Evolutionary conservation across 2,888 invertebrate genomes (phyloP).

Genomic region (Nomada fucata): DNA sequence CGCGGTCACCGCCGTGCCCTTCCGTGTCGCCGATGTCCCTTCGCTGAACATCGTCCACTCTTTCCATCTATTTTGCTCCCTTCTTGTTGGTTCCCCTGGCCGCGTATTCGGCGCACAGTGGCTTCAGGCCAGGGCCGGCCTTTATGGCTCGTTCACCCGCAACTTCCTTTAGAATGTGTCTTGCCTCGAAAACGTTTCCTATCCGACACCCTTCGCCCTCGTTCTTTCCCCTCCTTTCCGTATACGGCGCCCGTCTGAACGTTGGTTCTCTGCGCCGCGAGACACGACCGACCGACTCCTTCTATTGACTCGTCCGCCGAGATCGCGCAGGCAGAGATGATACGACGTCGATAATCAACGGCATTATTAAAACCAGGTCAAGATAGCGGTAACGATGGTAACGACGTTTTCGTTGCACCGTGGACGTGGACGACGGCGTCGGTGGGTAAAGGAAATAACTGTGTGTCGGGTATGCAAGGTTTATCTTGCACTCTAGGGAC

Average conservation of each 20-base stretch:
- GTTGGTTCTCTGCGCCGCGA: neutral
- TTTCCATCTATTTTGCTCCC: conserved; percentile 32
- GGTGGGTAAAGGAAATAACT: neutral
- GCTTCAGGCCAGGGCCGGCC: conserved; percentile 58
- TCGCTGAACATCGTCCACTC: neutral
- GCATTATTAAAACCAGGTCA: conserved; percentile 39
- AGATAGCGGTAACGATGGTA: conserved; percentile 13
- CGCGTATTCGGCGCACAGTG: conserved; percentile 38
- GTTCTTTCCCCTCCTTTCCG: neutral
- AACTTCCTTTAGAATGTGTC: conserved; percentile 60
- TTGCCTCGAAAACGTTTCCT: conserved; percentile 36
- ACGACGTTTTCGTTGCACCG: neutral
- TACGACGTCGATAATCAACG: conserved; percentile 24
- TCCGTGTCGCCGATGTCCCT: conserved; percentile 31
- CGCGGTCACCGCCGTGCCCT: conserved; percentile 15
- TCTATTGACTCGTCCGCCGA: conserved; percentile 19
- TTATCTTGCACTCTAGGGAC: too few relatives aligned
- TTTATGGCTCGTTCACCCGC: conserved; percentile 50
- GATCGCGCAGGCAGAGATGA: conserved; percentile 14
- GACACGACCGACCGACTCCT: neutral
- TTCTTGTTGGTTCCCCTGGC: conserved; percentile 22
- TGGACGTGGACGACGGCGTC: neutral
- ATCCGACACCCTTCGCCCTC: too few relatives aligned
- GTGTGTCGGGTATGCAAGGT: too few relatives aligned
- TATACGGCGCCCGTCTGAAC: neutral